phyloP scores from a whole-genome alignment of 64 coral and sea anemone species.

The Hydrozoanthus tunicans region DNA sequence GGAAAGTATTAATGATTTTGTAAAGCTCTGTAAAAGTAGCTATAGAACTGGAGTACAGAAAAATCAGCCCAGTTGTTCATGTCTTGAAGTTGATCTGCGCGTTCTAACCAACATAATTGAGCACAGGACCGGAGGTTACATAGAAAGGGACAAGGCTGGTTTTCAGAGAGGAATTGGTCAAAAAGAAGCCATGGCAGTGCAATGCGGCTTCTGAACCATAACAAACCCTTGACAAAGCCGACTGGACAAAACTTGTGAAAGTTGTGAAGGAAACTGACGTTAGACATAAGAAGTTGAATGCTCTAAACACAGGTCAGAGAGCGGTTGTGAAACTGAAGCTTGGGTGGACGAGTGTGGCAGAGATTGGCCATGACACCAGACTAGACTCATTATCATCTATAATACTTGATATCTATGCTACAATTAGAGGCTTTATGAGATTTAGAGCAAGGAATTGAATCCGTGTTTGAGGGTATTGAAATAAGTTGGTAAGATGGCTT shows the following conservation, averaged over 20 bases:
- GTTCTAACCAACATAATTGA: not conserved
- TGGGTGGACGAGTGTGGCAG: not conserved
- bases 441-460: not conserved
- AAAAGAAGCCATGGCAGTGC: not conserved
- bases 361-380: not conserved
- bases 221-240: not conserved
- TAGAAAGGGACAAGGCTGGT: not conserved
- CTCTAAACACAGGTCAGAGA: not conserved
- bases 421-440: not conserved
- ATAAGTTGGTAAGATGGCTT: not conserved
- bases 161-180: not conserved
- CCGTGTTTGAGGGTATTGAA: not conserved
- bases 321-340: not conserved
- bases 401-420: not conserved
- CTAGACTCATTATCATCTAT: not conserved
- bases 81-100: not conserved
- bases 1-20: slow-evolving; percentile 16
- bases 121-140: not conserved
- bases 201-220: not conserved
- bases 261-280: not conserved
- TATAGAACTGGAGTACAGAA: not conserved
- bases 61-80: not conserved
- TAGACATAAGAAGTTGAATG: not conserved
- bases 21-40: slow-evolving; percentile 12
- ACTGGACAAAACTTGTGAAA: not conserved